These are phyloP conservation scores for Carcinoscorpius rotundicauda DNA, from an alignment of 1,140 invertebrate genomes.

Conservation along the genomic window DNA sequence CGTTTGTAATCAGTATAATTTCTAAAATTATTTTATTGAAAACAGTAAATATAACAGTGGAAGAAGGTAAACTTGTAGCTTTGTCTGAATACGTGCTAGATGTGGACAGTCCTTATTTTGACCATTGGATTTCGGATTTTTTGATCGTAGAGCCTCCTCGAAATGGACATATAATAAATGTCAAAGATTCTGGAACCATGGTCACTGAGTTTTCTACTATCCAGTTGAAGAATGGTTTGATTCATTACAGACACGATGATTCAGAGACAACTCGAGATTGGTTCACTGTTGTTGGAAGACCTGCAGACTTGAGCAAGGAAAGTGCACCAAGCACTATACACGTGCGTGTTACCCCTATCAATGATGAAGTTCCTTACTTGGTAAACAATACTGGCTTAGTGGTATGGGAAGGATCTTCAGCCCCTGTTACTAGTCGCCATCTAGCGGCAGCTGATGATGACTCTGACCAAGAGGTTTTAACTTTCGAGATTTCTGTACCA, in stretches of 20 bases:
- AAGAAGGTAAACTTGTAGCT: slow-evolving; percentile 29
- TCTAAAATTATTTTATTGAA: slow-evolving; percentile 28
- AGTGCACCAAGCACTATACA: slow-evolving; percentile 24
- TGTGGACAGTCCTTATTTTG: slow-evolving; percentile 49
- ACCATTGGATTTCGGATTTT: slow-evolving; percentile 57
- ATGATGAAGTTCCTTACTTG: slow-evolving; percentile 72
- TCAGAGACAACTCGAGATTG: slow-evolving; percentile 63
- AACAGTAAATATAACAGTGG: slow-evolving; percentile 29
- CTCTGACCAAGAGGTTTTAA: slow-evolving; percentile 55
- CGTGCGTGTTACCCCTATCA: slow-evolving; percentile 46
- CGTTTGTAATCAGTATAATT: slow-evolving; percentile 36
- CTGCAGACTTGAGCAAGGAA: slow-evolving; percentile 39
- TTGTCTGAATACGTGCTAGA: slow-evolving; percentile 26
- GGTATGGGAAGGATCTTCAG: slow-evolving; percentile 72
- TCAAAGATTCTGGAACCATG: neutral
- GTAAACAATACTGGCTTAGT: slow-evolving; percentile 71
- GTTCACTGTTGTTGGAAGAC: slow-evolving; percentile 54
- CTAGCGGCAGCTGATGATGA: slow-evolving; percentile 51
- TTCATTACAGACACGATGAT: slow-evolving; percentile 52
- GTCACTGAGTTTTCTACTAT: slow-evolving; percentile 2
- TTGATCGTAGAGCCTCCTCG: slow-evolving; percentile 53
- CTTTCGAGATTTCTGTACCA: slow-evolving; percentile 54
- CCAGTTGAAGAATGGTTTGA: slow-evolving; percentile 9
- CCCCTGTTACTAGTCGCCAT: slow-evolving; percentile 26
- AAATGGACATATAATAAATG: slow-evolving; percentile 41